These are phyloP conservation scores for Hyposoter dolosus DNA, from an alignment of 2,888 invertebrate species.

Conservation along the genomic window DNA sequence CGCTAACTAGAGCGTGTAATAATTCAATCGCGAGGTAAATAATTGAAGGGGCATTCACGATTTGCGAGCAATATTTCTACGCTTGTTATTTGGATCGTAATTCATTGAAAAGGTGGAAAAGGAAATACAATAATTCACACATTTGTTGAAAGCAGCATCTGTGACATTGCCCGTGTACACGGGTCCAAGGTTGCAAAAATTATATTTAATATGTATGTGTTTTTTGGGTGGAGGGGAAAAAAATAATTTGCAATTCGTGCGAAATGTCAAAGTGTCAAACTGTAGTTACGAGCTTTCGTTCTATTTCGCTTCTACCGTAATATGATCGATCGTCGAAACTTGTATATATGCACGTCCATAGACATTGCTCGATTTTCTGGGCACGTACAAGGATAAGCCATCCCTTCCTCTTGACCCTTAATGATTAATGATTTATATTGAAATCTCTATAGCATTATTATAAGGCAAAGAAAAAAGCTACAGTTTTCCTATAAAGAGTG, in stretches of 20 bases:
- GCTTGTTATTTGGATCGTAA: background rate
- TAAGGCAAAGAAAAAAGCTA: background rate
- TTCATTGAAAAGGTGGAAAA: background rate
- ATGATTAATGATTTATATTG: background rate
- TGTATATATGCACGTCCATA: background rate
- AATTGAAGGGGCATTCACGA: background rate
- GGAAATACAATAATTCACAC: background rate
- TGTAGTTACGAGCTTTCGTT: background rate
- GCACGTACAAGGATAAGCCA: background rate
- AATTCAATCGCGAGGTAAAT: slow-evolving; percentile 15
- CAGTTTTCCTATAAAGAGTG: background rate
- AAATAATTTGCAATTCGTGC: background rate
- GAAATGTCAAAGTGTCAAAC: background rate
- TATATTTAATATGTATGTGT: background rate
- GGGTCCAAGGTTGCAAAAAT: background rate
- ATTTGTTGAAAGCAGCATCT: background rate
- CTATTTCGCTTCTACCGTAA: background rate
- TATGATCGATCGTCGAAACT: background rate
- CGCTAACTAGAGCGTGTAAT: background rate
- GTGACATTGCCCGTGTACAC: background rate
- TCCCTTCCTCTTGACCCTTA: background rate
- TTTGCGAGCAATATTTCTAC: slow-evolving; percentile 1
- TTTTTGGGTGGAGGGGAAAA: background rate
- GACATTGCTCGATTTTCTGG: background rate
- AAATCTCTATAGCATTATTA: background rate